Base-by-base conservation (phyloP, 2,888 invertebrate species). In the Phyllotreta cruciferae region DNA sequence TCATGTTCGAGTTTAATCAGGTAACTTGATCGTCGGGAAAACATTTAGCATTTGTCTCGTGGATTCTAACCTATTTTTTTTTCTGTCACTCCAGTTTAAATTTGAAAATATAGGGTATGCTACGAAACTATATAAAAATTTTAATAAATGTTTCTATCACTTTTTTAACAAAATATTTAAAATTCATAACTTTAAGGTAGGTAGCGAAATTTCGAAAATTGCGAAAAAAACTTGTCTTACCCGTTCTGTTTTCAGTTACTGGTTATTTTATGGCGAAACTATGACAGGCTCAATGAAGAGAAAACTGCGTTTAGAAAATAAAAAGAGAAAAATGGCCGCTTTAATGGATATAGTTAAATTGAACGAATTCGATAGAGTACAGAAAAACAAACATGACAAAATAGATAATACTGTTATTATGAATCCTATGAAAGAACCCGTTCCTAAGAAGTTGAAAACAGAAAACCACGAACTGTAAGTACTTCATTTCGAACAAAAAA, bases 241-340 rank as follows among this genome's bases (percentile, higher is more conserved):
- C 49, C 45, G 44, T 57, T 56, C 24, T 62, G 47, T 71, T 71
- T n/a, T 42, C 62, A 72, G 72, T 68, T 70, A 65, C 69, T 71
- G 63, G 64, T 60, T 68, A 62, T 61, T 62, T 55, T 66, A 66
- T 70, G 72, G 72, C 64, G 66, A 69, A 70, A 74, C 70, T 68
- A 83, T 83, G 83, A 82, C 82, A 75, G 75, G 78, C 54, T 73
- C 78, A 50, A 81, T 81, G 38, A 87, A 87, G 75, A 82, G 85
- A 73, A 79, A 82, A 62, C 80, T 82, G 71, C 83, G 88, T 64
- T 79, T 83, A 63, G 86, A 87, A 73, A 88, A 85, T 67, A 88
- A 87, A 74, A 85, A 85, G 75, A 86, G 85, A 75, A 89, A 88
- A 80, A 81, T 88, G 76, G 84, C 84, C 4, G 88, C 88, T 1